Conservation (phyloP, 2,797 vertebrate genomes). For the Crenichthys baileyi region DNA sequence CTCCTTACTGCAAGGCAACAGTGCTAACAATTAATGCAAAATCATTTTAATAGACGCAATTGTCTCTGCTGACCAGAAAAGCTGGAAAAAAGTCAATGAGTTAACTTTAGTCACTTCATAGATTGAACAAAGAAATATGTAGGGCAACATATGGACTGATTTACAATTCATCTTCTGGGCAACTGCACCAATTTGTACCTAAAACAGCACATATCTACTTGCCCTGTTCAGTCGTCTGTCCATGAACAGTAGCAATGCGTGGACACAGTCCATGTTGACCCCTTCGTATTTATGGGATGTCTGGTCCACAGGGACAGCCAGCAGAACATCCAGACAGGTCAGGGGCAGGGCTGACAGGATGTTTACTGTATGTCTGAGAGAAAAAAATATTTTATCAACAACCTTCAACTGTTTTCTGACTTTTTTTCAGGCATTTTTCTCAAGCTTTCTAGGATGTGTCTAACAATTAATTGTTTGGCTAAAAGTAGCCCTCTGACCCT, state of each 20-base stretch:
- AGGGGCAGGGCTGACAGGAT: conserved; percentile 77
- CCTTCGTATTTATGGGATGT: conserved; percentile 69
- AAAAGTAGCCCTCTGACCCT: conserved; percentile 54
- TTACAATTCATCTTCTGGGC: no score
- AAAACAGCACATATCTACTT: conserved; percentile 7
- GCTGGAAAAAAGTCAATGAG: no score
- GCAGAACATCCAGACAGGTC: conserved; percentile 78
- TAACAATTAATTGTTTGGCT: not conserved
- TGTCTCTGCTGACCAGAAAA: no score
- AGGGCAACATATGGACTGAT: no score
- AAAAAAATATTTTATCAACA: not conserved
- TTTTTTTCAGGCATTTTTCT: not conserved
- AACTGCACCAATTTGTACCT: not conserved
- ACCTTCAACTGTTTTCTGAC: not conserved
- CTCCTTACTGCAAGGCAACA: no score
- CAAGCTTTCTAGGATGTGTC: not conserved
- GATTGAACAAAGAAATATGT: no score
- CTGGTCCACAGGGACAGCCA: conserved; percentile 57
- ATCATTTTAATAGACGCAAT: no score
- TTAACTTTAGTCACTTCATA: no score
- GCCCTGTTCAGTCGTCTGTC: conserved; percentile 76
- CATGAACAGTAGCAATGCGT: conserved; percentile 76
- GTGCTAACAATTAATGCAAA: no score
- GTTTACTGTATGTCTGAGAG: conserved; percentile 76
- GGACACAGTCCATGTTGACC: conserved; percentile 83